Base-by-base conservation (phyloP, 2,888 invertebrate species). In the Cephus rjabovi region DNA sequence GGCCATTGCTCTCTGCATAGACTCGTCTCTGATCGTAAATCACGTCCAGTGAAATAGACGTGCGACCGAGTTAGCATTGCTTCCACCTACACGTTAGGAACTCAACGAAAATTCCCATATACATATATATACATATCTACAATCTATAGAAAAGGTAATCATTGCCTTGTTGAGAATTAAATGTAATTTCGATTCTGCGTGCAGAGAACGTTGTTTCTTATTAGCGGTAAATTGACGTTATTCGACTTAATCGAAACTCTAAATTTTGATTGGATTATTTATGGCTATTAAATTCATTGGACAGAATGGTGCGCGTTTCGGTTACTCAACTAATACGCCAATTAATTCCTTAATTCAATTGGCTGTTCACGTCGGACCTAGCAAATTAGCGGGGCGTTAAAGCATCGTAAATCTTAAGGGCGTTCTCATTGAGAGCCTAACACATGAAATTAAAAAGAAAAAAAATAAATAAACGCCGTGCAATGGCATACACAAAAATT, bases 261-360 rank as follows among this genome's bases (percentile, higher is more conserved):
- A 80, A 76, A 82, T 82, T 56, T 81, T 79, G 79, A 85, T 81
- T 80, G 77, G 37, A 75, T 81, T 81, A 86, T 86, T 86, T 84
- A 86, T 79, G 82, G 79, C 82, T 82, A 86, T 85, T 82, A 81
- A 56, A 31, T 56, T 77, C 74, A 12, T 73, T 40, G 37, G 40
- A 37, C 34, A 68, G n/a, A 37, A 40, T 11, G 35, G 12, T 3
- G 34, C 12, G 69, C 35, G 2, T n/a, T 34, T 34, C 34, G 37
- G 9, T 40, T 34, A 11, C 73, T 73, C 77, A 56, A 76, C 80
- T 83, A 85, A 86, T 84, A 79, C 78, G 81, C 83, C 83, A 82
- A 85, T 86, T 86, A 85, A 86, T 83, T 80, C 76, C 77, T 81
- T 86, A 86, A 86, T 86, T 86, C 83, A 82, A 86, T 86, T 86